Evolutionary conservation across 2,113 vertebrate species (phyloP).

Genomic region (Nannospalax galili): DNA sequence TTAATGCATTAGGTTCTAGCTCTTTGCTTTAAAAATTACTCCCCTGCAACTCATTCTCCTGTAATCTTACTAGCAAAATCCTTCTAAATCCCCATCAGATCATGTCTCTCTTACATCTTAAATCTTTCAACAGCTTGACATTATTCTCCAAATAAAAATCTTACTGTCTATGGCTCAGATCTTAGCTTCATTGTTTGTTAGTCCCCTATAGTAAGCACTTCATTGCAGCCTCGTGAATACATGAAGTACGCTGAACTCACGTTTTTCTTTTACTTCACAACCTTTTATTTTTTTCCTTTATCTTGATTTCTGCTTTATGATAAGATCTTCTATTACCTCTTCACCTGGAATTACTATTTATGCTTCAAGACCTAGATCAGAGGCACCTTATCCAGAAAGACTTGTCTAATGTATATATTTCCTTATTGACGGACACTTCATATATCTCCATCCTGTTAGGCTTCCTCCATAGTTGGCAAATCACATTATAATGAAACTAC

Average conservation of each 20-base stretch:
- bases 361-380: neutral
- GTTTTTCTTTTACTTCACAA: slow-evolving; percentile 8
- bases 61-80: neutral
- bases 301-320: neutral
- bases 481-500: neutral
- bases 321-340: neutral
- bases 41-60: neutral
- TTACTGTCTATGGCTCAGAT: neutral
- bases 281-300: neutral
- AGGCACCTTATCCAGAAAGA: neutral
- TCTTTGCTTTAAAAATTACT: neutral
- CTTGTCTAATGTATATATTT: neutral
- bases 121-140: neutral
- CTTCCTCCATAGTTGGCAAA: neutral
- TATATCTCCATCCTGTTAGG: neutral
- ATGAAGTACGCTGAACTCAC: neutral
- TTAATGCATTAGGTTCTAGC: neutral
- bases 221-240: neutral
- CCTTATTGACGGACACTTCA: neutral
- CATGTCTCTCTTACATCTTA: neutral
- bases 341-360: neutral
- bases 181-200: neutral
- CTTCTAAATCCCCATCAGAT: neutral
- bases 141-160: neutral
- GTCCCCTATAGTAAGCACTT: neutral